Conservation (phyloP, 2,888 invertebrate species). For the Pharmacophagus antenor region DNA sequence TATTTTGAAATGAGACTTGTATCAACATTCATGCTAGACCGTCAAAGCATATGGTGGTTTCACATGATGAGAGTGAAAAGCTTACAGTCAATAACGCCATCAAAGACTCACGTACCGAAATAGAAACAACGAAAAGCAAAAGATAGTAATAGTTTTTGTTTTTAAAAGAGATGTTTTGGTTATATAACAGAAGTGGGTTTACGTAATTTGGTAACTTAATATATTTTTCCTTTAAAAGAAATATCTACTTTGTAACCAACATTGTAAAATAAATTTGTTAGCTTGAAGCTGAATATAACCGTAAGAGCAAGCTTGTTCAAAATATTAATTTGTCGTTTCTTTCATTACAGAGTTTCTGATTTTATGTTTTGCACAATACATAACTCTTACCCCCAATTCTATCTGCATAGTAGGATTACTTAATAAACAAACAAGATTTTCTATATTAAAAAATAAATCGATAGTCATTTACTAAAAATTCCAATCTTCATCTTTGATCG, state of each 20-base stretch:
- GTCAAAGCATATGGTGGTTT: not conserved
- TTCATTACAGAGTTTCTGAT: not conserved
- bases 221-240: conserved; percentile 37
- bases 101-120: not conserved
- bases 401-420: not conserved
- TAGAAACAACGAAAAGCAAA: not conserved
- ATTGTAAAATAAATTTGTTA: conserved; percentile 59
- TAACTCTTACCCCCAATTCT: not conserved
- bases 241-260: conserved; percentile 39
- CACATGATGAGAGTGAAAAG: not conserved
- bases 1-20: not conserved
- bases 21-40: not conserved
- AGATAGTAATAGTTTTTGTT: not conserved
- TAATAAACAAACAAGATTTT: no score
- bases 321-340: not conserved
- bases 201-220: no score
- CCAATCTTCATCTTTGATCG: no score
- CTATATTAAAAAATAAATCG: no score
- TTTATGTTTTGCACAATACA: not conserved
- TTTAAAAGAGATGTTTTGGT: not conserved
- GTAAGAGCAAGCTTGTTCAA: conserved; percentile 37
- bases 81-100: not conserved
- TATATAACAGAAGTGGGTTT: no score
- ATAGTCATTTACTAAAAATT: no score
- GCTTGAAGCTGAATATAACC: conserved; percentile 45